Evolutionary conservation across 2,888 invertebrate species (phyloP), one percentile per base, ranked within the genome.

Genomic region (Cylindroiulus punctatus): DNA sequence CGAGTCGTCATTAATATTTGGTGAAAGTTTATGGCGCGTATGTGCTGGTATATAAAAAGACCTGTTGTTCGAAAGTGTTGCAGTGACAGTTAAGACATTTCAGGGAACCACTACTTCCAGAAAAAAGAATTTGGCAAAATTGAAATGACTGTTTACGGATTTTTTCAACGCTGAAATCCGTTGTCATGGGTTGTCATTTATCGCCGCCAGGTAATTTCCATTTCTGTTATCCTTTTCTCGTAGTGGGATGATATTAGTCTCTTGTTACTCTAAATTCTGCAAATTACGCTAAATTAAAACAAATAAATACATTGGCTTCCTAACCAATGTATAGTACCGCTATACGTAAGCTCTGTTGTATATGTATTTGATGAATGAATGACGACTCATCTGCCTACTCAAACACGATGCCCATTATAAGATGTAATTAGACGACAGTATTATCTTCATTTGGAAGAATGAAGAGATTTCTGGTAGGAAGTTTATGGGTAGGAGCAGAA

Each of bases 131-230:
- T 76, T 76, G 14, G 1, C 30, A 76, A 30, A 76, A 76, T 76
- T 14, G 30, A 76, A 76, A 76, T 76, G 26, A 76, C 30, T 30
- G 8, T 65, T 7, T 30, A 76, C 26, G 30, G 17, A 26, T 12
- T 76, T 76, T 36, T 76, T 14, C 76, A 76, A 17, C 76, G 17
- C 26, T 76, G 76, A 76, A 76, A 76, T 76, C 30, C 76, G 65
- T 65, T 76, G 76, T 17, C 76, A 76, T 76, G 76, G 65, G 65
- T 65, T 65, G 65, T 26, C 65, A 65, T 65, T 76, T 14, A 30
- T 30, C 30, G 30, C 30, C 76, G 76, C 30, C 30, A 76, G 76
- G 76, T 76, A 76, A 76, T 76, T 76, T 76, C 17, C 30, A 76
- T 76, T 76, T 76, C 12, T 76, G 14, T 76, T 76, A 76, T 76